These are phyloP conservation scores for Meandrina meandrites DNA, from an alignment of 92 coral and sea anemone genomes.

Conservation along the genomic window DNA sequence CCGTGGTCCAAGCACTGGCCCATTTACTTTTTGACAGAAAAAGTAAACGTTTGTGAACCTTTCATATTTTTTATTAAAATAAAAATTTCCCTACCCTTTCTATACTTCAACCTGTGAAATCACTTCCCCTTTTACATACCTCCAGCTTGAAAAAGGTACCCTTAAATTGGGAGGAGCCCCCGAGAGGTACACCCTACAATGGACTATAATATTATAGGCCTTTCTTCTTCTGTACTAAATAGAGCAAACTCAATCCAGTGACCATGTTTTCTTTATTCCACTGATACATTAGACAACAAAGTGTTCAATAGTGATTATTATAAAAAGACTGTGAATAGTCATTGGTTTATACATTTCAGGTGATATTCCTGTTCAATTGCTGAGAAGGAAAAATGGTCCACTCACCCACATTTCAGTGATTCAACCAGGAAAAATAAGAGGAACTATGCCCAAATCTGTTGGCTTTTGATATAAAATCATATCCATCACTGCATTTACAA, in stretches of 20 bases:
- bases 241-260: not conserved
- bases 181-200: too few species aligned
- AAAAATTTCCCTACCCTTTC: too few species aligned
- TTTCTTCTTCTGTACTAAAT: not conserved
- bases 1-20: too few species aligned
- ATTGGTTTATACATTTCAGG: not conserved
- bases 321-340: not conserved
- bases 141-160: too few species aligned
- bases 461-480: not conserved
- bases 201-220: too few species aligned
- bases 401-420: not conserved
- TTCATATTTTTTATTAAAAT: too few species aligned
- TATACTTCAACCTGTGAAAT: too few species aligned
- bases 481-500: not conserved
- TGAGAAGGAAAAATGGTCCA: not conserved
- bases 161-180: too few species aligned
- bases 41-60: too few species aligned
- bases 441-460: not conserved
- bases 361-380: not conserved
- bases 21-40: too few species aligned
- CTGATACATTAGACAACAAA: not conserved
- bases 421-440: too few species aligned
- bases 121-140: too few species aligned
- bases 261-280: not conserved
- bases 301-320: not conserved